Conservation (phyloP, 2,888 invertebrate genomes). For the Emmelina monodactyla region DNA sequence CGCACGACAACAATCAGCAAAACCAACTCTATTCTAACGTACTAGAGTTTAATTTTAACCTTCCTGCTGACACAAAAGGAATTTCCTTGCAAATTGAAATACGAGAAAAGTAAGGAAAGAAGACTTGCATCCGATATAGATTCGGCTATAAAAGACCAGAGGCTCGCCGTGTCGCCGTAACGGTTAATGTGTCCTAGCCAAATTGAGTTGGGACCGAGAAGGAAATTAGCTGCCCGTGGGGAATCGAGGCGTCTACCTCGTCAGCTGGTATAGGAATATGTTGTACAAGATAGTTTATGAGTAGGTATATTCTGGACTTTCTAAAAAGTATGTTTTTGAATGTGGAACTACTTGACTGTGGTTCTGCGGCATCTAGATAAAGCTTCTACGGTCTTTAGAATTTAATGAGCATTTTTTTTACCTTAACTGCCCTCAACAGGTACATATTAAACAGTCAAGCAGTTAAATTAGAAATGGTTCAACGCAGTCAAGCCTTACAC, state of each 20-base stretch:
- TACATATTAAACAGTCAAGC: no score
- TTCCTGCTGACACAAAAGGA: slow-evolving; percentile 21
- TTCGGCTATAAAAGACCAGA: slow-evolving; percentile 54
- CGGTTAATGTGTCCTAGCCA: slow-evolving; percentile 58
- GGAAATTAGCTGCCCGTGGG: slow-evolving; percentile 53
- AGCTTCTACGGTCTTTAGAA: no score
- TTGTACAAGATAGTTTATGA: no score
- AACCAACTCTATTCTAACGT: slow-evolving; percentile 21
- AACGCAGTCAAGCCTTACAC: no score
- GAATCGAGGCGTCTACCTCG: slow-evolving; percentile 18
- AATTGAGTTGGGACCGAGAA: slow-evolving; percentile 58
- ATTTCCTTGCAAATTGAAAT: slow-evolving; percentile 56
- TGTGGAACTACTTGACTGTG: no score
- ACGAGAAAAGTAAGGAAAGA: slow-evolving; percentile 34
- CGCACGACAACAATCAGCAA: slow-evolving; percentile 6
- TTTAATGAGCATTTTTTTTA: no score
- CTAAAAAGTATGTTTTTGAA: no score
- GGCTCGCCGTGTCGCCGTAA: slow-evolving; percentile 51
- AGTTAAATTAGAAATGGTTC: no score
- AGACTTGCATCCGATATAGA: no score
- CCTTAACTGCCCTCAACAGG: no score
- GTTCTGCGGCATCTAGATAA: no score
- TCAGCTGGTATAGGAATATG: neutral
- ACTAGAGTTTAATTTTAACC: slow-evolving; percentile 14
- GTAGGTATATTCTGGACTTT: no score